A percentile compares a stretch with the other conserved stretches of the same genome.
Evolutionary conservation across 2,797 vertebrate genomes (phyloP).

Genomic region (Tympanoctomys barrerae): DNA sequence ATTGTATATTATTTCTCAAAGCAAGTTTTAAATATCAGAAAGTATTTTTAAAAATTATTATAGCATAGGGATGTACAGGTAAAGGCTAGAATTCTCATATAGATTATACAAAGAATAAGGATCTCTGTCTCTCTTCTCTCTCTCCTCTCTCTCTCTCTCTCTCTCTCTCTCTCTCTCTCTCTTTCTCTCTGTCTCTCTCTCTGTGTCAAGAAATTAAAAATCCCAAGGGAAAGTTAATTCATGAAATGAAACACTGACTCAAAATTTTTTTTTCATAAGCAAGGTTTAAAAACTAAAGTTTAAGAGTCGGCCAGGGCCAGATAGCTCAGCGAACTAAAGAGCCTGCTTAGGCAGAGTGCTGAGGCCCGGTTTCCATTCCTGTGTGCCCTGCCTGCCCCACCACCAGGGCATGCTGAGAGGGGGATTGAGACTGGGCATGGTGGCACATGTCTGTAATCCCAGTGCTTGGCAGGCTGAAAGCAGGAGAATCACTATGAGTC

Average conservation of each 20-base stretch:
- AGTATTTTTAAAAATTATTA: not conserved
- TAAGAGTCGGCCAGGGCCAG: not conserved
- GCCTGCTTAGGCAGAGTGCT: too few relatives aligned
- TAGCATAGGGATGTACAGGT: not conserved
- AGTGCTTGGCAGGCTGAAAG: too few relatives aligned
- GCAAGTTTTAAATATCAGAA: not conserved
- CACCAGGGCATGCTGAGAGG: too few relatives aligned
- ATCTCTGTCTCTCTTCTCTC: not conserved
- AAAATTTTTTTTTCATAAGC: not conserved
- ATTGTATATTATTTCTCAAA: not conserved
- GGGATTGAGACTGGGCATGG: too few relatives aligned
- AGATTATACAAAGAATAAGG: not conserved
- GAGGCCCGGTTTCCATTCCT: too few relatives aligned
- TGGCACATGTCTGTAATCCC: too few relatives aligned
- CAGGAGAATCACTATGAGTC: too few relatives aligned
- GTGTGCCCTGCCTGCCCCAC: too few relatives aligned
- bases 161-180: not conserved
- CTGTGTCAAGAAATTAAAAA: not conserved
- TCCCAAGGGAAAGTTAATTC: not conserved
- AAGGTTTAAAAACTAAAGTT: not conserved
- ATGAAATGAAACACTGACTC: not conserved
- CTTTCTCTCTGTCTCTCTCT: not conserved
- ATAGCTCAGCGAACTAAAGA: too few relatives aligned
- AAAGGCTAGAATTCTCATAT: not conserved
- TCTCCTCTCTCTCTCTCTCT: not conserved